Conservation (phyloP, 2,113 vertebrate species). For the Manacus vitellinus region DNA sequence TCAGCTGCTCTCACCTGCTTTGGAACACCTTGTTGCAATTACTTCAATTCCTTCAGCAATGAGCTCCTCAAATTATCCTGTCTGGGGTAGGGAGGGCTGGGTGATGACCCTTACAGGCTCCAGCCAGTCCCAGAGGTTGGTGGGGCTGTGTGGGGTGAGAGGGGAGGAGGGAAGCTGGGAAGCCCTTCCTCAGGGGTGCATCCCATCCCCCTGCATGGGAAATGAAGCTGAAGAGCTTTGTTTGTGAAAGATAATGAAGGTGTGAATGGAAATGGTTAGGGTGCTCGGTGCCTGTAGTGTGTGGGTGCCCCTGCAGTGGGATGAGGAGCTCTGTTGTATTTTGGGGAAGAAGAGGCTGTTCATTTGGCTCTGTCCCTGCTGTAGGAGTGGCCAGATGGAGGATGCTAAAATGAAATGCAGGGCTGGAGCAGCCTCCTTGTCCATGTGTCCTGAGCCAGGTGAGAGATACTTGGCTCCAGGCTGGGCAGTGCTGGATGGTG, state of each 20-base stretch:
- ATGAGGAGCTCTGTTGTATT: neutral
- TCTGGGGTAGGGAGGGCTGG: neutral
- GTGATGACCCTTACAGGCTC: neutral
- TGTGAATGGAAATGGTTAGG: rapidly evolving
- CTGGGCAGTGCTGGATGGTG: neutral
- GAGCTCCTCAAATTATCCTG: neutral
- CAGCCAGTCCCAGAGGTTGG: rapidly evolving
- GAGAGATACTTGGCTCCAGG: neutral
- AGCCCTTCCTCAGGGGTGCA: neutral
- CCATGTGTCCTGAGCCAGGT: rapidly evolving
- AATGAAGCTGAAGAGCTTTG: neutral
- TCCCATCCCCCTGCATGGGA: neutral
- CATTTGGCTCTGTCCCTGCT: neutral
- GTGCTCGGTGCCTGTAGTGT: rapidly evolving
- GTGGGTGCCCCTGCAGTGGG: neutral
- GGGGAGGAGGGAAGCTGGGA: neutral
- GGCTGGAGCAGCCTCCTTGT: neutral
- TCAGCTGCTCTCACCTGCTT: neutral
- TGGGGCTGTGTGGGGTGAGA: neutral
- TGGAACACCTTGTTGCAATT: neutral
- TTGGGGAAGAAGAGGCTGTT: neutral
- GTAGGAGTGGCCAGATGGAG: neutral
- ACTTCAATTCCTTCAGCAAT: neutral
- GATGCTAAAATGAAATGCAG: neutral
- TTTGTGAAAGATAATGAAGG: neutral